Base-by-base conservation (phyloP, 2,888 invertebrate species). In the Microchrysa polita region DNA sequence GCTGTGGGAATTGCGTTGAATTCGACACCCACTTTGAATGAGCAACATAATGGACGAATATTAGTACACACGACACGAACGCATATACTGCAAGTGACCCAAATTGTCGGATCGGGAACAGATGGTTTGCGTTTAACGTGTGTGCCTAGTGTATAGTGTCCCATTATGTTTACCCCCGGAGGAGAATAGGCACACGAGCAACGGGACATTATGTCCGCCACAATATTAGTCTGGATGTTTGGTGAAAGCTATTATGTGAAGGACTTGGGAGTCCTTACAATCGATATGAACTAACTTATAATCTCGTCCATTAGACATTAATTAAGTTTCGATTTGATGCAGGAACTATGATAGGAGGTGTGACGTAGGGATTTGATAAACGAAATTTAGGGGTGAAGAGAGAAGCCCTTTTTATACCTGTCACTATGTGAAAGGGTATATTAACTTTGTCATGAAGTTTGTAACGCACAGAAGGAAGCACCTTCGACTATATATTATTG, bases 281-380 rank as follows among this genome's bases (percentile, higher is more conserved):
- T 59, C 23, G 59, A 23, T n/a, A n/a, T 23, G 23, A 20, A 59
- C 27, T 34, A 34, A 34, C 59, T 59, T 27, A 59, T 59, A 59
- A 23, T 55, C 22, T 23, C 23, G 59, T 14, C 10, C 59, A 59
- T 59, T 23, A 59, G 23, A 59, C 23, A 27, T 59, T 59, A 59
- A 59, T 59, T 59, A 59, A 20, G 14, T 59, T 59, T 59, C 59
- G 59, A 59, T 59, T 59, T 59, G 59, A 59, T 57, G 20, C 20
- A 59, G 23, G 27, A n/a, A 7, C 27, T 34, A 34, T 2, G 4
- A 34, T 34, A 7, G 27, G 27, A 7, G 27, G 7, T 34, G 27
- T 7, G 27, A 34, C 27, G 27, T 34, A 34, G 27, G 27, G 27
- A 34, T 34, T 34, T 7, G 27, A 34, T 34, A 34, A 5, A 5